phyloP scores from a whole-genome alignment of 2,113 vertebrate genomes.

The Octodon degus region DNA sequence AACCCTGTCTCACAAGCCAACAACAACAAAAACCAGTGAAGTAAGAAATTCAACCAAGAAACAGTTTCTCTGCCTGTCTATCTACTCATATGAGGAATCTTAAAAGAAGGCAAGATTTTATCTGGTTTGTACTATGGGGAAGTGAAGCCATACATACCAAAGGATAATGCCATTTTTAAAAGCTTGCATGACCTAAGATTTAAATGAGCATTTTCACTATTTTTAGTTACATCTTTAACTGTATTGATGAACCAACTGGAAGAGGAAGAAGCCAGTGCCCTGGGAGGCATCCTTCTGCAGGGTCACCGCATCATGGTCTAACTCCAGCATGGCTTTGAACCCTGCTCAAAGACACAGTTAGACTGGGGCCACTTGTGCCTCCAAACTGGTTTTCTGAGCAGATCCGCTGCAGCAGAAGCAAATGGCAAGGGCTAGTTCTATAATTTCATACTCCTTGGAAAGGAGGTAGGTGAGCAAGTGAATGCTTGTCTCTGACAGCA shows the following conservation, averaged over 20 bases:
- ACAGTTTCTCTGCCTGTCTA: slow-evolving; percentile 4
- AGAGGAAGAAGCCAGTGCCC: neutral
- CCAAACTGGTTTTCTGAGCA: neutral
- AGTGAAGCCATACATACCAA: neutral
- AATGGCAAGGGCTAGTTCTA: slow-evolving; percentile 6
- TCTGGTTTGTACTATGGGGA: neutral
- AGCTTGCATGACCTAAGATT: neutral
- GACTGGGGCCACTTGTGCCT: neutral
- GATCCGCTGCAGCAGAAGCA: neutral
- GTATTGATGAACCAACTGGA: neutral
- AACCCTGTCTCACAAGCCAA: neutral
- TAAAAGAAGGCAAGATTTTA: slow-evolving; percentile 6
- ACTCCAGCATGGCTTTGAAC: neutral
- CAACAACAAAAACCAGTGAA: neutral
- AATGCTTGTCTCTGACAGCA: neutral
- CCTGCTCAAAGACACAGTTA: neutral
- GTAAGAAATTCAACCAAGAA: slow-evolving; percentile 35
- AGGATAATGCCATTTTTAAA: neutral
- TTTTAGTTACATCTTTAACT: slow-evolving; percentile 54
- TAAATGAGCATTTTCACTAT: neutral
- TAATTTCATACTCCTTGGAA: slow-evolving; percentile 24
- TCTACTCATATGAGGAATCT: neutral
- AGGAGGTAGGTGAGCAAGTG: neutral
- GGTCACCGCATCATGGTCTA: neutral
- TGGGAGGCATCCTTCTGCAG: neutral